Percentiles rank a stretch among this genome's conserved stretches.
These are phyloP conservation scores for Scaptomyza pallida DNA, from an alignment of 1,140 invertebrate genomes.

Conservation along the genomic window DNA sequence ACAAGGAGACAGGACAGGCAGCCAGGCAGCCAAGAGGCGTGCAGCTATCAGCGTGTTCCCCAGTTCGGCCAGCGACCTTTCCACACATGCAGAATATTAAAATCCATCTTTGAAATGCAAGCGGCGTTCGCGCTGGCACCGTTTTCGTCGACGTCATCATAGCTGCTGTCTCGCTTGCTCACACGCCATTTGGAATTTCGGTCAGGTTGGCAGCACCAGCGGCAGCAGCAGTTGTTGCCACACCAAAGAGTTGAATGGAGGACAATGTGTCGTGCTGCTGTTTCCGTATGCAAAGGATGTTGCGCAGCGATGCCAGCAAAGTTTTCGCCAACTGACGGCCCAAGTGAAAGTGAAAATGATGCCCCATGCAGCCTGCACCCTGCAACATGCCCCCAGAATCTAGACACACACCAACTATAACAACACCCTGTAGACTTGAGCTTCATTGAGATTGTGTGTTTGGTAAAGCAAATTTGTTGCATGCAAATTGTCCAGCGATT, in stretches of 20 bases:
- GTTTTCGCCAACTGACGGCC: conserved; percentile 78
- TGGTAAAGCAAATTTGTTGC: conserved; percentile 64
- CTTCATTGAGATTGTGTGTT: neutral
- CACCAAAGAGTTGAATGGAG: conserved; percentile 82
- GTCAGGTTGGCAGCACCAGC: conserved; percentile 72
- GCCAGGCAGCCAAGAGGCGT: conserved; percentile 11
- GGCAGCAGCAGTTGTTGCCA: too few species aligned
- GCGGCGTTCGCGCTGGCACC: conserved; percentile 55
- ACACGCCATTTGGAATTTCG: conserved; percentile 66
- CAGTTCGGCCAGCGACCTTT: conserved; percentile 74
- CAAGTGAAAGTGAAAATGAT: conserved; percentile 79
- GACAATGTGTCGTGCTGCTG: conserved; percentile 78
- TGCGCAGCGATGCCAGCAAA: conserved; percentile 70
- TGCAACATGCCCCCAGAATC: neutral
- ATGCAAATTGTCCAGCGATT: conserved; percentile 79
- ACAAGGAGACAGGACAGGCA: conserved; percentile 29
- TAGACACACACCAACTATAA: conserved; percentile 19
- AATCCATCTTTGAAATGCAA: conserved; percentile 81
- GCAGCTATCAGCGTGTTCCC: conserved; percentile 23
- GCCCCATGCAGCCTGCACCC: neutral
- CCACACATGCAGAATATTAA: conserved; percentile 83
- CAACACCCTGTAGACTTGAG: conserved; percentile 67
- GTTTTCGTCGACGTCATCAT: conserved; percentile 64
- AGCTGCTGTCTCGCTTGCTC: conserved; percentile 58
- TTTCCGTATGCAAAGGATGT: conserved; percentile 83